A percentile compares a stretch with the other conserved stretches of the same genome.
phyloP scores from a whole-genome alignment of 2,113 vertebrate genomes.

The Chiloscyllium plagiosum region DNA sequence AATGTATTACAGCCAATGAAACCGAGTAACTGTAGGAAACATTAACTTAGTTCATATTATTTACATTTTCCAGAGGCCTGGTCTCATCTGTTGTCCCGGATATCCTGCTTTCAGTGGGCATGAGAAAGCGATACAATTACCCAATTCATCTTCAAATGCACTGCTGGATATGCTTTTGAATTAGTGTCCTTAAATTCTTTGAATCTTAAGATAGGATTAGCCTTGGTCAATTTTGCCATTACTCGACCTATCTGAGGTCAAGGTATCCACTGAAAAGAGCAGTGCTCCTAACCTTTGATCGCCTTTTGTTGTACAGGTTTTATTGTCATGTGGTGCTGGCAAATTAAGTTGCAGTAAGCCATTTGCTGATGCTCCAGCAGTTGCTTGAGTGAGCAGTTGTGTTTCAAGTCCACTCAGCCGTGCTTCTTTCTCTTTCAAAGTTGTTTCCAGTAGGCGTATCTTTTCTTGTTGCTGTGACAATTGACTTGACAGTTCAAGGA shows the following conservation, averaged over 20 bases:
- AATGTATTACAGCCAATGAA: neutral
- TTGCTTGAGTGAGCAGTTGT: neutral
- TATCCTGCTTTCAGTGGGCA: neutral
- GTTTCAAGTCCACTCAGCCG: conserved; percentile 47
- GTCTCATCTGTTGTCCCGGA: conserved; percentile 21
- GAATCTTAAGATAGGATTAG: neutral
- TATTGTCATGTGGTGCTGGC: neutral
- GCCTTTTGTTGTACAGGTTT: neutral
- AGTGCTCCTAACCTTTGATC: neutral
- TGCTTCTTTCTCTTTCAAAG: conserved; percentile 43
- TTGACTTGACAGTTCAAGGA: conserved; percentile 43
- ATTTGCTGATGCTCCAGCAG: neutral
- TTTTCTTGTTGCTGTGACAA: conserved; percentile 48
- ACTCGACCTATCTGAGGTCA: neutral
- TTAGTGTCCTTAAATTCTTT: neutral
- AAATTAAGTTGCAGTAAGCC: neutral
- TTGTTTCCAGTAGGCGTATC: conserved; percentile 46
- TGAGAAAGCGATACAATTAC: neutral
- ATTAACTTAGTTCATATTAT: neutral
- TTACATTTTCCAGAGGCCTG: neutral
- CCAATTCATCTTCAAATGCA: neutral
- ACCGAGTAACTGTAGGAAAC: neutral
- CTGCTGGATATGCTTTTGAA: neutral
- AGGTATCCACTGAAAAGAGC: neutral
- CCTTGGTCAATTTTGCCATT: neutral